Evolutionary conservation across 2,888 invertebrate species (phyloP), one percentile per base, ranked within the genome.

Genomic region (Zaprionus obscuricornis): DNA sequence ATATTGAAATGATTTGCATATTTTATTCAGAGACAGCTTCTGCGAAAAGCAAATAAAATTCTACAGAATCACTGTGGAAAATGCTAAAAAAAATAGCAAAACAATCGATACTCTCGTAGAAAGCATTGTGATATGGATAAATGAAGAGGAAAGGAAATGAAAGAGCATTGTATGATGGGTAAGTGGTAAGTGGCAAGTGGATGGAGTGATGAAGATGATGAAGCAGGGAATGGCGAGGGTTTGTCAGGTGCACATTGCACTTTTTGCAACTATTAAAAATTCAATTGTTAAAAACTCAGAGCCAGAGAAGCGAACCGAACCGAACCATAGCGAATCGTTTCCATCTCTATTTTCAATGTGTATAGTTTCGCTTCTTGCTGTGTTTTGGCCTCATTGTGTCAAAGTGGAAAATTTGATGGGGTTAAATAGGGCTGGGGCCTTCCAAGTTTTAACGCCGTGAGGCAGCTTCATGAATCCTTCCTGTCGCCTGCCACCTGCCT

Each of bases 311-410:
- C n/a, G n/a, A n/a, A n/a, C n/a, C n/a, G n/a, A n/a, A n/a, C n/a
- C n/a, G n/a, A n/a, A n/a, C n/a, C n/a, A n/a, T n/a, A 10, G 7
- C 49, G 26, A 11, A 31, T 16, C 50, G 27, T 18, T 45, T 22
- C 11, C 52, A 46, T 29, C 49, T 29, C 43, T 37, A 24, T 43
- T 40, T 57, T 26, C 24, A 47, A 11, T 57, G 63, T 22, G 18
- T 37, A 31, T 31, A 43, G 45, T 51, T 50, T 17, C 64, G 55
- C 37, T 39, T 18, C 34, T 14, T 46, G 55, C 49, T 42, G 46
- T 60, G 45, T 37, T 29, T 46, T 83, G 84, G 47, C 81, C 84
- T 65, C 73, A 84, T 79, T 77, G 77, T 77, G 77, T 84, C 77
- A 79, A 73, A 66, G 84, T 66, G 76, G 43, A 60, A 63, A 51